Evolutionary conservation across 2,113 vertebrate genomes (phyloP).

Genomic region (Datnioides undecimradiatus): DNA sequence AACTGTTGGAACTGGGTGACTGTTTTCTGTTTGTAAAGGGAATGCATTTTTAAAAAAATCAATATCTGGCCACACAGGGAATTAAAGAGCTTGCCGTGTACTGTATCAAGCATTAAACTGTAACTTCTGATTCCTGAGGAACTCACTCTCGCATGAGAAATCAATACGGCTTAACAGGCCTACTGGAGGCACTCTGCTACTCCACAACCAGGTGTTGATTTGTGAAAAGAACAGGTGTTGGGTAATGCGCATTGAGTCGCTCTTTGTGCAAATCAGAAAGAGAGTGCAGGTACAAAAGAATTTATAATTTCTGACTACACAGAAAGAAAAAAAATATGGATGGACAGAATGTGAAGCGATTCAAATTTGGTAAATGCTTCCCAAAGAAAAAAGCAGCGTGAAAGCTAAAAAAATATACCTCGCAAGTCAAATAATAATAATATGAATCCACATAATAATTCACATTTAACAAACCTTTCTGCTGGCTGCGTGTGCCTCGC

Average conservation of each 20-base stretch:
- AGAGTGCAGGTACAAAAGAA: neutral
- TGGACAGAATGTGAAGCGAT: neutral
- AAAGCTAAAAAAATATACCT: neutral
- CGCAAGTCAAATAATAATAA: no score
- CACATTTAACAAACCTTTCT: neutral
- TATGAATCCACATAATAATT: no score
- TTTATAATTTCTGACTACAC: neutral
- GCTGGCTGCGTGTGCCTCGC: no score
- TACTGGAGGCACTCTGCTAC: neutral
- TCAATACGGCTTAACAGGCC: conserved; percentile 23
- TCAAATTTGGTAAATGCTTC: neutral
- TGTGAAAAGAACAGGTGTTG: neutral
- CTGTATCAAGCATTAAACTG: neutral
- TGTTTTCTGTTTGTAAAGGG: neutral
- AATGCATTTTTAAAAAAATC: conserved; percentile 9
- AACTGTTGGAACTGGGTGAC: neutral
- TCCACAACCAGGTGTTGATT: conserved; percentile 13
- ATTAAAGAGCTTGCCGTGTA: neutral
- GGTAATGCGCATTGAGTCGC: neutral
- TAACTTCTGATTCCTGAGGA: neutral
- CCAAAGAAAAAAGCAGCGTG: neutral
- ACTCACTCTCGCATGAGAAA: conserved; percentile 4
- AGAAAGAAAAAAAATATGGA: no score
- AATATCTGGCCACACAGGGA: conserved; percentile 8
- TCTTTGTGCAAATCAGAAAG: neutral